Conservation (phyloP, 2,113 vertebrate genomes). For the Phylloscopus whistleri region DNA sequence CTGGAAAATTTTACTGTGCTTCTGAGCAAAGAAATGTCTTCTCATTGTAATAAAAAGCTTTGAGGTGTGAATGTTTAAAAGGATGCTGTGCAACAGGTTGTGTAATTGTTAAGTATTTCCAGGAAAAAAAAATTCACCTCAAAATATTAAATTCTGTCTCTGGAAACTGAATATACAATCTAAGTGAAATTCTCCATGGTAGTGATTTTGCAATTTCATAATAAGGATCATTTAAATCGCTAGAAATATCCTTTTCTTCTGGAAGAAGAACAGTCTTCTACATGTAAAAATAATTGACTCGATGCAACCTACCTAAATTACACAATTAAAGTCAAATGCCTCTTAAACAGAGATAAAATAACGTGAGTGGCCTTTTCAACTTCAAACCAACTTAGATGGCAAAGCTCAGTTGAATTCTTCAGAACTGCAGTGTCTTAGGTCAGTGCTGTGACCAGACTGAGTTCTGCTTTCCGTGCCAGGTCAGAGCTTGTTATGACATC, state of each 20-base stretch:
- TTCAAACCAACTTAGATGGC: neutral
- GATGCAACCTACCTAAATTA: neutral
- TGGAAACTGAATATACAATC: neutral
- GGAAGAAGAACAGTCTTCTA: neutral
- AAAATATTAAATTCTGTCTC: neutral
- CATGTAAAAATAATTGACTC: neutral
- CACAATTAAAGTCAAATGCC: neutral
- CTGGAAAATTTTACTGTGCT: neutral
- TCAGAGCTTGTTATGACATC: neutral
- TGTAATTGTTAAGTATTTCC: neutral
- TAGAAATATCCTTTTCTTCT: neutral
- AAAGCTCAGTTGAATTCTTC: neutral
- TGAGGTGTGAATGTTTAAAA: neutral
- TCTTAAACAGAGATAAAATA: conserved; percentile 8
- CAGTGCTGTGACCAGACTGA: neutral
- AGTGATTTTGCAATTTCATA: neutral
- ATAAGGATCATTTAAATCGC: neutral
- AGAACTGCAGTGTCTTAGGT: neutral
- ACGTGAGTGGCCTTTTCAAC: neutral
- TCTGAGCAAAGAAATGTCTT: neutral
- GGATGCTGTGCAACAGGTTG: neutral
- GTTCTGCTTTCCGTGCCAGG: neutral
- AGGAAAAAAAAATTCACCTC: neutral
- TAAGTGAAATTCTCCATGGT: neutral
- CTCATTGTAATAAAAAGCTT: conserved; percentile 1